phyloP scores from a whole-genome alignment of 2,888 invertebrate genomes.

The Drosophila parthenogenetica region DNA sequence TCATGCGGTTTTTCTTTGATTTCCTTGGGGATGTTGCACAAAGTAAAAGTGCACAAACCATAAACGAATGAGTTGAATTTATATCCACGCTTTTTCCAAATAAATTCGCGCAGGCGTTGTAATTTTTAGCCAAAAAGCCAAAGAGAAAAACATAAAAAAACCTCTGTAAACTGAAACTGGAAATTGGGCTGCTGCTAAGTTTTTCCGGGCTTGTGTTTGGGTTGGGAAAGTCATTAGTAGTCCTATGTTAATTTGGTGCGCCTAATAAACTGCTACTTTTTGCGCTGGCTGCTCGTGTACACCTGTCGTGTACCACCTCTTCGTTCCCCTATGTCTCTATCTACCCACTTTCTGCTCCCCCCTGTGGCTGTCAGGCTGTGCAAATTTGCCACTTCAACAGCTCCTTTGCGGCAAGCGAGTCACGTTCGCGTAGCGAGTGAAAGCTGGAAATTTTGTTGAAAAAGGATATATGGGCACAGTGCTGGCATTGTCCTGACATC shows the following conservation, averaged over 20 bases:
- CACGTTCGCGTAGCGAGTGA: conserved; percentile 75
- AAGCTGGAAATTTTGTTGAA: conserved; percentile 75
- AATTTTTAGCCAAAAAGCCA: conserved; percentile 20
- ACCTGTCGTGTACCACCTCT: conserved; percentile 23
- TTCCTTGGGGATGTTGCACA: conserved; percentile 62
- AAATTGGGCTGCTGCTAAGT: not conserved
- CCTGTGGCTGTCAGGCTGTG: conserved; percentile 15
- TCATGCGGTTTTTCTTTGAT: conserved; percentile 74
- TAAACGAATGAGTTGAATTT: conserved; percentile 7
- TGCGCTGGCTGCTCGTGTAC: conserved; percentile 27
- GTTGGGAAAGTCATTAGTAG: conserved; percentile 63
- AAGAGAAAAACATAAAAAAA: not conserved
- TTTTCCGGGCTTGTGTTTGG: too few species aligned
- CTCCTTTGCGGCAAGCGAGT: conserved; percentile 82
- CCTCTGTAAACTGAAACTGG: conserved; percentile 3
- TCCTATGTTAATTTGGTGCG: conserved; percentile 78
- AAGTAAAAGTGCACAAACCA: conserved; percentile 33
- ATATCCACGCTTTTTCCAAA: conserved; percentile 60
- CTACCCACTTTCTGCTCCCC: not conserved
- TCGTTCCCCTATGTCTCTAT: not conserved
- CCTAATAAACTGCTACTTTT: conserved; percentile 81
- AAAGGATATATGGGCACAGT: conserved; percentile 77
- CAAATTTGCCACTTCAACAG: conserved; percentile 85
- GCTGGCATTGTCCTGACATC: conserved; percentile 70
- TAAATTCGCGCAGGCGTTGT: conserved; percentile 79